A percentile compares a stretch with the other conserved stretches of the same genome.
These are phyloP conservation scores for Armadillidium nasatum DNA, from an alignment of 1,140 invertebrate species.

Conservation along the genomic window DNA sequence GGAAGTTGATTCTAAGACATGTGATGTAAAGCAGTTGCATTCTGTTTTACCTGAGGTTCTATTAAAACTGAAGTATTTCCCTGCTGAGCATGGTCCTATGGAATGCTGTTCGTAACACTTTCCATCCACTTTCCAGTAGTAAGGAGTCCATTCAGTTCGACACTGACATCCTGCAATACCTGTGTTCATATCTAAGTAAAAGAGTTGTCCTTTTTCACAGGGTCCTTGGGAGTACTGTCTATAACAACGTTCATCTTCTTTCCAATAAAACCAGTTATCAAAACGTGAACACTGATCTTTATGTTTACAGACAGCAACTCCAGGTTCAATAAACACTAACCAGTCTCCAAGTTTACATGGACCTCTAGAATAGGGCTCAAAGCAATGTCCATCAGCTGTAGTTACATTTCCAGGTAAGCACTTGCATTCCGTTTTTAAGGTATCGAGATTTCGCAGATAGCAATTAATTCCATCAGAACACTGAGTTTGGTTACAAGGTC, in stretches of 20 bases:
- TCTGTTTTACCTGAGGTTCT: conserved; percentile 44
- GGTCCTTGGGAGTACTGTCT: conserved; percentile 47
- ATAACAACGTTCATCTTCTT: conserved; percentile 46
- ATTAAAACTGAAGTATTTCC: conserved; percentile 48
- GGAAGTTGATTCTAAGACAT: conserved; percentile 45
- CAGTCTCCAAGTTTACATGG: conserved; percentile 46
- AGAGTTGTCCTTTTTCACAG: conserved; percentile 46
- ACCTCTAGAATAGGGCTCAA: conserved; percentile 45
- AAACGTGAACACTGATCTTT: conserved; percentile 47
- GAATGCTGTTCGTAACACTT: conserved; percentile 48
- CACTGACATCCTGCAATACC: conserved; percentile 46
- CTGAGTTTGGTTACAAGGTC: conserved; percentile 43
- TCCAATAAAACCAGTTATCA: conserved; percentile 48
- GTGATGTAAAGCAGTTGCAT: conserved; percentile 47
- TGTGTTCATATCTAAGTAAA: conserved; percentile 46
- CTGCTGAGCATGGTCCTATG: conserved; percentile 45
- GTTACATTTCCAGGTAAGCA: conserved; percentile 44
- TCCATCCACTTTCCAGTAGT: conserved; percentile 44
- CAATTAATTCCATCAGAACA: conserved; percentile 44
- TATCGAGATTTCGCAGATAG: conserved; percentile 45
- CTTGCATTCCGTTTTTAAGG: conserved; percentile 45
- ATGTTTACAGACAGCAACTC: conserved; percentile 42
- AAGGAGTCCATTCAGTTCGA: conserved; percentile 46
- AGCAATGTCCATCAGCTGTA: conserved; percentile 45
- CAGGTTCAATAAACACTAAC: conserved; percentile 45